A percentile compares a stretch with the other conserved stretches of the same genome.
Conservation (phyloP, 2,797 vertebrate genomes). For the Eulemur coronatus region DNA sequence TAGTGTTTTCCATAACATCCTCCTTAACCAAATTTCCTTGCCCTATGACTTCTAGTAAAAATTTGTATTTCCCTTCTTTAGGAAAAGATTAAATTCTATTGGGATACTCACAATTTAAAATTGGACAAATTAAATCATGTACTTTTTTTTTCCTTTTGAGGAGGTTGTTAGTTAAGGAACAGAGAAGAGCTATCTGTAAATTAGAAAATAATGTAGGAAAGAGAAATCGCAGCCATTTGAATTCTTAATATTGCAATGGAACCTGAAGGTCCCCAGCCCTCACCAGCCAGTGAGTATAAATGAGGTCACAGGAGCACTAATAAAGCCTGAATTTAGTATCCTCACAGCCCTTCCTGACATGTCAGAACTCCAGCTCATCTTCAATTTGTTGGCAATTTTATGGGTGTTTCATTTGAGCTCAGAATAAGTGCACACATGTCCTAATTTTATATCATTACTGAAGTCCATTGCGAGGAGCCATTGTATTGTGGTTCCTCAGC, state of each 20-base stretch:
- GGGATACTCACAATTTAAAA: neutral
- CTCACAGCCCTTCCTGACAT: neutral
- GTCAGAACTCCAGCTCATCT: neutral
- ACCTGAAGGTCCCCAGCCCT: neutral
- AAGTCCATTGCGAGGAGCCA: neutral
- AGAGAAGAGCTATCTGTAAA: neutral
- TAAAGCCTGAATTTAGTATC: neutral
- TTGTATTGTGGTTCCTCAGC: neutral
- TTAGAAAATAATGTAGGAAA: constrained; percentile 1
- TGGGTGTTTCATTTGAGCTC: neutral
- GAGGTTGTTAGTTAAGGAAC: neutral
- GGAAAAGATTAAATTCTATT: neutral
- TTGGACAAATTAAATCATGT: neutral
- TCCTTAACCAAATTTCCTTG: neutral
- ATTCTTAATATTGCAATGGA: neutral
- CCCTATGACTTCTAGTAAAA: neutral
- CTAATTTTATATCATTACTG: neutral
- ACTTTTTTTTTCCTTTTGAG: neutral
- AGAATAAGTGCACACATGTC: neutral
- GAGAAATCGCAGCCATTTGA: neutral
- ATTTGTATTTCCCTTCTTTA: neutral
- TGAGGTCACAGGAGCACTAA: neutral
- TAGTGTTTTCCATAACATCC: neutral
- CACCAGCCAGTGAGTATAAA: neutral
- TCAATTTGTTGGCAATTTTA: neutral